Conservation (phyloP, 64 coral and sea anemone species). For the Montipora capricornis region DNA sequence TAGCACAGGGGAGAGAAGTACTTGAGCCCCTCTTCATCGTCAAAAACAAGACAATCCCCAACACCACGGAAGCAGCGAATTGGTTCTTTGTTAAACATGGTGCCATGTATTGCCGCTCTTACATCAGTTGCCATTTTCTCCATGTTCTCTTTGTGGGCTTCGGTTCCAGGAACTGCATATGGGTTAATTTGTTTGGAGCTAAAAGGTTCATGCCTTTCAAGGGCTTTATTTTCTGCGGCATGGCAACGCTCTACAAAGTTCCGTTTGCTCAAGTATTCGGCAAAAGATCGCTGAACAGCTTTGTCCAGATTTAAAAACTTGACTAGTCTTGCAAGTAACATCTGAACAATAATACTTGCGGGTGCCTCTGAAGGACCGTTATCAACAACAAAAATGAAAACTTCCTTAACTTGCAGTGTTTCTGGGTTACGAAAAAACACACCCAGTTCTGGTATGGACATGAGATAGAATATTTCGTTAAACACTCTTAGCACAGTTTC, state of each 20-base stretch:
- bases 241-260: conserved; percentile 76
- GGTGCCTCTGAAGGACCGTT: conserved; percentile 62
- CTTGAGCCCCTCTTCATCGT: conserved; percentile 73
- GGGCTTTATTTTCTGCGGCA: conserved; percentile 37
- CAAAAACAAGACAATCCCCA: conserved; percentile 46
- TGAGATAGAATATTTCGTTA: conserved; percentile 58
- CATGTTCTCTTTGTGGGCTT: conserved; percentile 67
- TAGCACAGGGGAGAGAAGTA: too few relatives aligned
- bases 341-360: conserved; percentile 28
- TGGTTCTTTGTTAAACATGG: conserved; percentile 48
- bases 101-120: conserved; percentile 25
- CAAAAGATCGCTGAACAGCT: conserved; percentile 53
- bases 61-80: conserved; percentile 56
- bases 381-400: conserved; percentile 69
- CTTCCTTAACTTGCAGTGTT: conserved; percentile 42
- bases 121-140: conserved; percentile 72
- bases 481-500: conserved; percentile 47
- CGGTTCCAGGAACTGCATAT: conserved; percentile 30
- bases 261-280: conserved; percentile 69
- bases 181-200: conserved; percentile 40
- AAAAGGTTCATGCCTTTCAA: conserved; percentile 54
- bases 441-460: conserved; percentile 26
- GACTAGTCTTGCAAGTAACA: conserved; percentile 37
- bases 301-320: conserved; percentile 56
- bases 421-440: conserved; percentile 43